phyloP scores from a whole-genome alignment of 2,888 invertebrate genomes.

The Myopa tessellatipennis region DNA sequence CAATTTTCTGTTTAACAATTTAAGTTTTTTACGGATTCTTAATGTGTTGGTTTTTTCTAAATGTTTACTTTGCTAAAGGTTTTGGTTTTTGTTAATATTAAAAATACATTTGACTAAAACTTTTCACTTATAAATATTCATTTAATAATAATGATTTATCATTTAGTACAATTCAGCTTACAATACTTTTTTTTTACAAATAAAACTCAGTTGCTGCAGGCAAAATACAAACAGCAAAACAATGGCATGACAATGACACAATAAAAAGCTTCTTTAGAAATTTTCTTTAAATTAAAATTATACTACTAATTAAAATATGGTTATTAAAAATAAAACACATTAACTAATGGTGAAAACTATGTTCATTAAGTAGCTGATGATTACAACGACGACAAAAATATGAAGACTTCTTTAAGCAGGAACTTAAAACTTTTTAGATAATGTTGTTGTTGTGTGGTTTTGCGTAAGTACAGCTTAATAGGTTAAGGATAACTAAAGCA shows the following conservation, averaged over 20 bases:
- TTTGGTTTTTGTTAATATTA: slow-evolving; percentile 11
- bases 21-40: neutral
- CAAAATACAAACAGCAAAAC: slow-evolving; percentile 10
- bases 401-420: neutral
- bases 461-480: neutral
- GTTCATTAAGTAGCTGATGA: neutral
- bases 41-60: neutral
- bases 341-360: neutral
- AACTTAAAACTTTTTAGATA: slow-evolving; percentile 3
- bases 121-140: slow-evolving; percentile 22
- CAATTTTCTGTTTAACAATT: slow-evolving; percentile 6
- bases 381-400: neutral
- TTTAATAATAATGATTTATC: neutral
- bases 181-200: neutral
- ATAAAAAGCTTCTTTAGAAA: neutral
- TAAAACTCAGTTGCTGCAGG: slow-evolving; percentile 6
- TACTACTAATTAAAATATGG: neutral
- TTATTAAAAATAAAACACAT: neutral
- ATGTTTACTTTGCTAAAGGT: too few species aligned
- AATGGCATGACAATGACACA: neutral
- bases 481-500: neutral
- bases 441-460: neutral
- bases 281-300: too few species aligned
- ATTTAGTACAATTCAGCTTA: neutral
- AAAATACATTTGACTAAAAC: slow-evolving; percentile 39